Conservation (phyloP, 2,888 invertebrate species). For the Leptogaster cylindrica region DNA sequence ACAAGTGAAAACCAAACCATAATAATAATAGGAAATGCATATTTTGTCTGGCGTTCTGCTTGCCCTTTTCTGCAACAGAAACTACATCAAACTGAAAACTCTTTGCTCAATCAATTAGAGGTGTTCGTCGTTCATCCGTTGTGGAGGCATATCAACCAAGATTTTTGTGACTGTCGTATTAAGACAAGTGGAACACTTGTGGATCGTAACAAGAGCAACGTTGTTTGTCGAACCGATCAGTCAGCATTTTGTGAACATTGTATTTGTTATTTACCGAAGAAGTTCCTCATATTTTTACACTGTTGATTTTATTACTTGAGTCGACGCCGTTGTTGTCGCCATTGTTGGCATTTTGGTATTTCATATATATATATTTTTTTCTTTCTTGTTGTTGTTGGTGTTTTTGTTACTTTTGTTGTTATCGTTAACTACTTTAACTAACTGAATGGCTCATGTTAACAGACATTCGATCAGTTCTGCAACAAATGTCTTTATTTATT, state of each 20-base stretch:
- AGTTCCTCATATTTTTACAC: constrained; percentile 20
- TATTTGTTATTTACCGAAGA: constrained; percentile 8
- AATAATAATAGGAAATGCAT: too few relatives aligned
- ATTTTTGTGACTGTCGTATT: constrained; percentile 12
- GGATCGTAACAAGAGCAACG: constrained; percentile 23
- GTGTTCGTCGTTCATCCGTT: background rate
- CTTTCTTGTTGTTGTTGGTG: constrained; percentile 8
- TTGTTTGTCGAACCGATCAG: constrained; percentile 25
- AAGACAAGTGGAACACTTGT: constrained; percentile 38
- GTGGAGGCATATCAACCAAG: background rate
- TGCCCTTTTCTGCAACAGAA: too few relatives aligned
- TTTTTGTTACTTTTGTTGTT: constrained; percentile 9
- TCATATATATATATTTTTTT: background rate
- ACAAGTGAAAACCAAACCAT: too few relatives aligned
- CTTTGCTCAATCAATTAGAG: constrained; percentile 26
- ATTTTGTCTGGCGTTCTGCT: too few relatives aligned
- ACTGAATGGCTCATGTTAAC: constrained; percentile 30
- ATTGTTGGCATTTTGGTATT: constrained; percentile 34
- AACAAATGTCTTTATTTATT: constrained; percentile 44
- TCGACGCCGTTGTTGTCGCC: constrained; percentile 44
- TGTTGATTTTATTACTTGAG: constrained; percentile 40
- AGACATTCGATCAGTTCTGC: constrained; percentile 15
- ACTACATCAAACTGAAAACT: background rate
- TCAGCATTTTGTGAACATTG: constrained; percentile 19
- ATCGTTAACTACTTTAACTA: constrained; percentile 41